Evolutionary conservation across 2,888 invertebrate genomes (phyloP).

Genomic region (Cheiracanthium punctorium): DNA sequence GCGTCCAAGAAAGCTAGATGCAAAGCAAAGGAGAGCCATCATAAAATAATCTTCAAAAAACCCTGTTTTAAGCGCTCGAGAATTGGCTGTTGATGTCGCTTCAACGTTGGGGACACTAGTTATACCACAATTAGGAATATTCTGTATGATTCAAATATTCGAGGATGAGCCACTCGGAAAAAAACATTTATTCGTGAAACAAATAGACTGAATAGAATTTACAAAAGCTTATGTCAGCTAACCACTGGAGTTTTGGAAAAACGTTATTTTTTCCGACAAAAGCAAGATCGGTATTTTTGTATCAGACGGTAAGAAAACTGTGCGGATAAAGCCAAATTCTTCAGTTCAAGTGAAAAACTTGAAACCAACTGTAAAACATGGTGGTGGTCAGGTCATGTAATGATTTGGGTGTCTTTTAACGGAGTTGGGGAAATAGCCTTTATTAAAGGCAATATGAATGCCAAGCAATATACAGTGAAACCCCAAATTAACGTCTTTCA

Average conservation of each 20-base stretch:
- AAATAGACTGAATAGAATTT: background rate
- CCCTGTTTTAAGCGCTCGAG: background rate
- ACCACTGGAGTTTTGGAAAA: background rate
- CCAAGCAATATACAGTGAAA: constrained; percentile 26
- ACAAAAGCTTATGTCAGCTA: constrained; percentile 2
- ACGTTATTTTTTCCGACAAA: constrained; percentile 20
- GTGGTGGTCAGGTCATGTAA: constrained; percentile 69
- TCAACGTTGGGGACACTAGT: background rate
- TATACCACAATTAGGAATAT: background rate
- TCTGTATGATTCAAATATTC: background rate
- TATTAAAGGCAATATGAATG: constrained; percentile 49
- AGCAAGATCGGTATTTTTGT: constrained; percentile 32
- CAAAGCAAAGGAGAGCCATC: background rate
- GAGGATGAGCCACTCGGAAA: background rate
- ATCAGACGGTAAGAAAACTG: background rate
- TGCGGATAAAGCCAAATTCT: background rate
- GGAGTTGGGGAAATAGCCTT: constrained; percentile 21
- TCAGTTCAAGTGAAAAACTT: constrained; percentile 14
- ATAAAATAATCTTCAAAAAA: constrained; percentile 8
- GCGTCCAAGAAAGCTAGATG: too few species aligned
- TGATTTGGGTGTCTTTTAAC: constrained; percentile 58
- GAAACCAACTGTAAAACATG: constrained; percentile 62
- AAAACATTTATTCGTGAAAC: background rate
- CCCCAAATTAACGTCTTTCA: too few species aligned
- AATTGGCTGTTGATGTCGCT: constrained; percentile 9